A percentile compares a stretch with the other conserved stretches of the same genome.
phyloP scores from a whole-genome alignment of 2,113 vertebrate species.

The Vicugna pacos region DNA sequence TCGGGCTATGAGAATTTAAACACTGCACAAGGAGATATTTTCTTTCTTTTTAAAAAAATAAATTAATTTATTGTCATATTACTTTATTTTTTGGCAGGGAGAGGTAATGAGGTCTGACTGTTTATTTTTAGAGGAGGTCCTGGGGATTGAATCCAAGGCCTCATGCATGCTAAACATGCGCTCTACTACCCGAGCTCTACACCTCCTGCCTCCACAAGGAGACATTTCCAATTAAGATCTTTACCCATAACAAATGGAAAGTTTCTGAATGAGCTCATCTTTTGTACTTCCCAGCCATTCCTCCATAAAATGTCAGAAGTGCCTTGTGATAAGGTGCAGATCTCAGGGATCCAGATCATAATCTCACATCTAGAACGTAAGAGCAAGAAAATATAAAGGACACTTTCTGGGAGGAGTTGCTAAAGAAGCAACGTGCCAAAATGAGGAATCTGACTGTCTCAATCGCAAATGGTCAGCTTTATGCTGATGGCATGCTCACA shows the following conservation, averaged over 20 bases:
- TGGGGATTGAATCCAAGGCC: no score
- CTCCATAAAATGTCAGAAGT: neutral
- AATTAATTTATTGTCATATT: no score
- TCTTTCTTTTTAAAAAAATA: neutral
- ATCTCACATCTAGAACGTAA: neutral
- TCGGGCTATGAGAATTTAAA: neutral
- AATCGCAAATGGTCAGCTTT: neutral
- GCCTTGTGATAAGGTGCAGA: neutral
- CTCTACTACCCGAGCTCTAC: no score
- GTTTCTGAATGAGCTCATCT: neutral
- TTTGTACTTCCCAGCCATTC: neutral
- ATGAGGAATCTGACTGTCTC: neutral
- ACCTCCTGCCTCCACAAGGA: neutral
- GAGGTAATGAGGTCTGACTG: no score
- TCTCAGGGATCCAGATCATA: neutral
- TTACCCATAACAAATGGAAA: neutral
- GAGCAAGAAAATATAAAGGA: neutral
- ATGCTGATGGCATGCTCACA: neutral
- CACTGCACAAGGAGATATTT: neutral
- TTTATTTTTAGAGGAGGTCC: no score
- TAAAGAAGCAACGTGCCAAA: neutral
- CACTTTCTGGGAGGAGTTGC: neutral
- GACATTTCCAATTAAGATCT: constrained; percentile 41
- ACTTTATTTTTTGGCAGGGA: no score
- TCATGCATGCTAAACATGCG: no score